Percentiles rank a stretch among this genome's conserved stretches.
Conservation (phyloP, 92 coral and sea anemone species). For the Montipora capitata region DNA sequence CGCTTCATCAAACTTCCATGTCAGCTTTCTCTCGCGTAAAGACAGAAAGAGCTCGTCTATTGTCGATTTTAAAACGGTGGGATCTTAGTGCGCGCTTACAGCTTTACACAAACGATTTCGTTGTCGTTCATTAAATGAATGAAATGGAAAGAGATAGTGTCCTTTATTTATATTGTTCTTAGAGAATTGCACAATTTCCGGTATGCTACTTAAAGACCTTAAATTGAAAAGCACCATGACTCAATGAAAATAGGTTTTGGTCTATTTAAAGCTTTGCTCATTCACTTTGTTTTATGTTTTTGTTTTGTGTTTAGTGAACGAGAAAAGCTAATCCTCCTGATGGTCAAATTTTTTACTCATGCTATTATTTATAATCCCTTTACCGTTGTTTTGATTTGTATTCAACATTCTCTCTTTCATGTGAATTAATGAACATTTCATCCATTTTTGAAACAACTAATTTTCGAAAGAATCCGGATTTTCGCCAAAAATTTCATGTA, state of each 20-base stretch:
- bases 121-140: not conserved
- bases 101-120: not conserved
- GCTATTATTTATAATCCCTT: not conserved
- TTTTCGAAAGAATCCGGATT: not conserved
- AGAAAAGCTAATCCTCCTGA: not conserved
- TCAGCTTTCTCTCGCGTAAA: not conserved
- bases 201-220: constrained; percentile 1
- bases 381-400: not conserved
- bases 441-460: not conserved
- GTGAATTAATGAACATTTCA: not conserved
- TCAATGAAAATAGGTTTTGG: not conserved
- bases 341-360: not conserved
- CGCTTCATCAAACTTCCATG: not conserved
- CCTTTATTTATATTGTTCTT: constrained; percentile 18
- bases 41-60: too few relatives aligned
- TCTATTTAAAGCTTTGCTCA: not conserved
- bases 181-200: constrained; percentile 30
- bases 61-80: constrained; percentile 16
- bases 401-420: not conserved
- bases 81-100: not conserved
- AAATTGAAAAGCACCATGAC: constrained; percentile 17
- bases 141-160: not conserved
- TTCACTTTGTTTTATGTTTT: not conserved
- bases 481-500: not conserved
- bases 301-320: constrained; percentile 11